A percentile compares a stretch with the other conserved stretches of the same genome.
phyloP scores from a whole-genome alignment of 2,888 invertebrate species.

The Dusona sp. region DNA sequence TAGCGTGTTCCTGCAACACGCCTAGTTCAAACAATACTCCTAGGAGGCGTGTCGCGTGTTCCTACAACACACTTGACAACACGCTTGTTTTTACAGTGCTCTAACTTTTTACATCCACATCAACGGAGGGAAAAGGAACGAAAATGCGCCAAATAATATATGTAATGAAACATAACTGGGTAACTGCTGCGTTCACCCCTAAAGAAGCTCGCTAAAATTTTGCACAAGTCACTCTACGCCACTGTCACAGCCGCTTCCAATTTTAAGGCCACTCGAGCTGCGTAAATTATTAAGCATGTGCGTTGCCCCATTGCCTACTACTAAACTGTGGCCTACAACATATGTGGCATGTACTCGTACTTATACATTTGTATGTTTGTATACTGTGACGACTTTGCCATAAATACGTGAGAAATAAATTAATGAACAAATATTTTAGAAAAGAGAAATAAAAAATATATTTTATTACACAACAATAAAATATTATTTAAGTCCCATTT shows the following conservation, averaged over 20 bases:
- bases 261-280: slow-evolving; percentile 79
- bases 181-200: slow-evolving; percentile 44
- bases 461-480: too few relatives aligned
- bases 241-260: slow-evolving; percentile 67
- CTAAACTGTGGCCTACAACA: slow-evolving; percentile 18
- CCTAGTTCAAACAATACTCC: too few relatives aligned
- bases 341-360: slow-evolving; percentile 2
- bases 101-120: not conserved
- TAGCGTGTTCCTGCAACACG: too few relatives aligned
- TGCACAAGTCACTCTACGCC: slow-evolving; percentile 78
- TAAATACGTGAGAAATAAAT: too few relatives aligned
- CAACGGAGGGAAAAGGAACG: slow-evolving; percentile 3
- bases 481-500: too few relatives aligned
- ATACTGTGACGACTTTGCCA: too few relatives aligned
- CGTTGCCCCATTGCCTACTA: slow-evolving; percentile 75
- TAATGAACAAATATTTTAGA: too few relatives aligned
- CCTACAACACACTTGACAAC: too few relatives aligned
- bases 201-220: slow-evolving; percentile 70
- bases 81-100: too few relatives aligned
- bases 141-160: slow-evolving; percentile 41
- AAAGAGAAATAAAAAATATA: too few relatives aligned
- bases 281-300: slow-evolving; percentile 81
- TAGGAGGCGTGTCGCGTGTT: too few relatives aligned
- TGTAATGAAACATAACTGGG: not conserved
- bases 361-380: not conserved